Evolutionary conservation across 2,888 invertebrate genomes (phyloP), one percentile per base, ranked within the genome.

Genomic region (Xanthia togata): DNA sequence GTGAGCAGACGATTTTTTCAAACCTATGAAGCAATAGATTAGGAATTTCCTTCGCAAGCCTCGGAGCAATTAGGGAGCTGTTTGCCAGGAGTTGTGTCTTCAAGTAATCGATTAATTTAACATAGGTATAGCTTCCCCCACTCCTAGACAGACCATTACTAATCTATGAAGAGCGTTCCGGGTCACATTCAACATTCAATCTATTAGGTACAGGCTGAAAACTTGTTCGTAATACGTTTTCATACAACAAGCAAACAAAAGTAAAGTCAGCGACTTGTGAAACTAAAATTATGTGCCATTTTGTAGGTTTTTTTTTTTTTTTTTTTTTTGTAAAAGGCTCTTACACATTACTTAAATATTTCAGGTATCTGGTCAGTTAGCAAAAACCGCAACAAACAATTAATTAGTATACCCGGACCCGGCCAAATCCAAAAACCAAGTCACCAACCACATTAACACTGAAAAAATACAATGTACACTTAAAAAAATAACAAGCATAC

Each of bases 401-500:
- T 67, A 2, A 67, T 17, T 2, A 31, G 23, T 14, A 44, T 12
- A 55, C n/a, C 55, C 26, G 26, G n/a, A 55, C 5, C 20, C 20
- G 12, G n/a, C 31, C 57, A 47, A 50, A 31, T 31, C 9, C 31
- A 31, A 69, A 35, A 71, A 69, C 9, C 20, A 79, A 71, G 9
- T 68, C 26, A 62, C 26, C 1, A 65, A 53, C 50, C 60, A 17
- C 20, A 17, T n/a, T n/a, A 53, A 59, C 20, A 59, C 57, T 38
- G 53, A 65, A 62, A 65, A 64, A 75, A 59, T 38, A 59, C 4
- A 68, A 62, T 9, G 62, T 70, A 64, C 31, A 60, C 35, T 55
- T 69, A 20, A 60, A 20, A 60, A 82, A 69, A 78, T 76, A 82
- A 85, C 64, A 67, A 57, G 47, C 47, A 59, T 59, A 69, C 26